A percentile compares a stretch with the other conserved stretches of the same genome.
These are phyloP conservation scores for Sarcophaga rosellei DNA, from an alignment of 2,888 invertebrate species.

Conservation along the genomic window DNA sequence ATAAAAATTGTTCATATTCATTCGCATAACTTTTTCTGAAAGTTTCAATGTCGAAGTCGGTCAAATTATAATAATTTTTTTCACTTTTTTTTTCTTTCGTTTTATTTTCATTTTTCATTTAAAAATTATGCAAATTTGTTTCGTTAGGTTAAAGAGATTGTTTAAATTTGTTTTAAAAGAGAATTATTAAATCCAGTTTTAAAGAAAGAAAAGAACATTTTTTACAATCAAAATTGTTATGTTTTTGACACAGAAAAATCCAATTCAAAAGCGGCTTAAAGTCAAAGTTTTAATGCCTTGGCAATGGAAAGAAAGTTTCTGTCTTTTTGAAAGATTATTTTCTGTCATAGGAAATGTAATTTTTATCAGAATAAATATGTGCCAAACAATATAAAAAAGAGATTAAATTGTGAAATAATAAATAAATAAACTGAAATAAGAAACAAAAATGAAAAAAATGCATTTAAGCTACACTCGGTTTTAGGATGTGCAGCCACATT, in stretches of 20 bases:
- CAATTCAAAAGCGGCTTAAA: neutral
- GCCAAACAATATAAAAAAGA: neutral
- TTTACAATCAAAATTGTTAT: neutral
- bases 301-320: neutral
- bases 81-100: too few species aligned
- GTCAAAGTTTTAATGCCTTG: slow-evolving; percentile 1
- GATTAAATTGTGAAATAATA: neutral
- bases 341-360: neutral
- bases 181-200: neutral
- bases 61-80: neutral
- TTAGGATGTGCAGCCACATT: too few species aligned
- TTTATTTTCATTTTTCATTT: neutral
- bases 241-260: slow-evolving; percentile 15
- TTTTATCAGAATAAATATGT: neutral
- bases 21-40: slow-evolving; percentile 2
- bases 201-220: neutral
- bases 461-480: too few species aligned
- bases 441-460: neutral
- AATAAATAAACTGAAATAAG: neutral
- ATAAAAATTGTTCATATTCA: neutral
- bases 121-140: slow-evolving; percentile 11
- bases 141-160: neutral
- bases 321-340: neutral
- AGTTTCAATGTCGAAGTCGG: slow-evolving; percentile 17
- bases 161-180: neutral